phyloP scores from a whole-genome alignment of 2,888 invertebrate species.

The Chrysotoxum bicinctum region DNA sequence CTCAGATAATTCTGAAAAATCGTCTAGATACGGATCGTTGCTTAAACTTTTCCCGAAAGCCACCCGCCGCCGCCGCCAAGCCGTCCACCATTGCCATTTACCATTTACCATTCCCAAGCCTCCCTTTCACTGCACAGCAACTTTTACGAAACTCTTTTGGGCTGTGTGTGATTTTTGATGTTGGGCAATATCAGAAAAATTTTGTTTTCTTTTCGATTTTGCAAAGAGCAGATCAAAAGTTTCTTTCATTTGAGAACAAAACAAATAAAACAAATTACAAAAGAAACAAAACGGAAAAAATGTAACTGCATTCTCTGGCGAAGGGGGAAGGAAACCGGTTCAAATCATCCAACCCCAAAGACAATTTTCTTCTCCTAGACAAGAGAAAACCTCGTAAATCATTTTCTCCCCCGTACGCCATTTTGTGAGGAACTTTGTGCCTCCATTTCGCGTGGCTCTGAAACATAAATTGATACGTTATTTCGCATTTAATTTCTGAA shows the following conservation, averaged over 20 bases:
- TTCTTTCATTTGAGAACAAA: conserved; percentile 44
- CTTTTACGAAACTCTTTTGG: conserved; percentile 42
- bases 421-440: neutral
- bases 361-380: conserved; percentile 48
- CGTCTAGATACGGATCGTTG: conserved; percentile 47
- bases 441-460: neutral
- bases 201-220: conserved; percentile 38
- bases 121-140: neutral
- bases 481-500: conserved; percentile 64
- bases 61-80: neutral
- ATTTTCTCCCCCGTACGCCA: conserved; percentile 27
- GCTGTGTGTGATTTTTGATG: conserved; percentile 55
- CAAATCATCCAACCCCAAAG: conserved; percentile 15
- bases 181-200: conserved; percentile 25
- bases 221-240: conserved; percentile 60
- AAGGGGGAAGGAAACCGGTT: neutral
- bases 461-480: conserved; percentile 71
- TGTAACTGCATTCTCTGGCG: conserved; percentile 38
- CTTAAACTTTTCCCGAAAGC: conserved; percentile 48
- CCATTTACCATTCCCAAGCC: conserved; percentile 2
- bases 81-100: neutral
- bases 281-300: neutral
- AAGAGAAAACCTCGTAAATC: conserved; percentile 68
- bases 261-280: neutral
- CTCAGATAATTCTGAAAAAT: conserved; percentile 42